phyloP scores from a whole-genome alignment of 2,888 invertebrate genomes.

The Anticlea derivata region DNA sequence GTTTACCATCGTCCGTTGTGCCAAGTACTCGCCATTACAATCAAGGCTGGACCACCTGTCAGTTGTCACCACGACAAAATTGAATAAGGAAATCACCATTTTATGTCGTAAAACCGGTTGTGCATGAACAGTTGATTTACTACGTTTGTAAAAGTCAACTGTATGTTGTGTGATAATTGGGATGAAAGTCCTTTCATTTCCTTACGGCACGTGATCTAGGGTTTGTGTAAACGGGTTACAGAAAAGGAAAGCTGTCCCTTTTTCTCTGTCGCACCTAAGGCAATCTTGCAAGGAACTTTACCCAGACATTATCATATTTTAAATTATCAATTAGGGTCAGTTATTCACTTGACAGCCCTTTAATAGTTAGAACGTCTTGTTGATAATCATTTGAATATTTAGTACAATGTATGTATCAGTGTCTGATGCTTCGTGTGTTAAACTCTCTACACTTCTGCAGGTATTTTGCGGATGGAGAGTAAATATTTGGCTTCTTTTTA shows the following conservation, averaged over 20 bases:
- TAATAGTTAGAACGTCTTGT: conserved; percentile 20
- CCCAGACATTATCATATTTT: conserved; percentile 17
- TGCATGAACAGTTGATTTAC: not conserved
- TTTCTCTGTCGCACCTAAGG: conserved; percentile 11
- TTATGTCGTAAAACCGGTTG: not conserved
- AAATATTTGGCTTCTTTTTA: conserved; percentile 34
- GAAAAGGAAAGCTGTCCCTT: conserved; percentile 17
- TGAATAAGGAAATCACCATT: conserved; percentile 9
- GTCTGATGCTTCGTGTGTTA: conserved; percentile 42
- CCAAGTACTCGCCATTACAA: conserved; percentile 9
- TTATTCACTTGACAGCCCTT: conserved; percentile 27
- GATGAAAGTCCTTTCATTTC: conserved; percentile 3
- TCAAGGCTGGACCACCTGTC: conserved; percentile 18
- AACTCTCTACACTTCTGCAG: conserved; percentile 43
- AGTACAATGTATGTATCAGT: conserved; percentile 41
- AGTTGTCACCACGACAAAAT: conserved; percentile 8
- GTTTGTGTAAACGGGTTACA: not conserved
- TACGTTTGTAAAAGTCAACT: not conserved
- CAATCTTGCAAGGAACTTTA: conserved; percentile 21
- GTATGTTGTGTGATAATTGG: conserved; percentile 1
- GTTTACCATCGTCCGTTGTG: conserved; percentile 17
- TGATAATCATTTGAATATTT: conserved; percentile 16
- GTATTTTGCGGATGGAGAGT: conserved; percentile 53
- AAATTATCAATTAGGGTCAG: conserved; percentile 25
- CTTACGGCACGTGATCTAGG: conserved; percentile 3